Evolutionary conservation across 2,888 invertebrate genomes (phyloP).

Genomic region (Idaea dimidiata): DNA sequence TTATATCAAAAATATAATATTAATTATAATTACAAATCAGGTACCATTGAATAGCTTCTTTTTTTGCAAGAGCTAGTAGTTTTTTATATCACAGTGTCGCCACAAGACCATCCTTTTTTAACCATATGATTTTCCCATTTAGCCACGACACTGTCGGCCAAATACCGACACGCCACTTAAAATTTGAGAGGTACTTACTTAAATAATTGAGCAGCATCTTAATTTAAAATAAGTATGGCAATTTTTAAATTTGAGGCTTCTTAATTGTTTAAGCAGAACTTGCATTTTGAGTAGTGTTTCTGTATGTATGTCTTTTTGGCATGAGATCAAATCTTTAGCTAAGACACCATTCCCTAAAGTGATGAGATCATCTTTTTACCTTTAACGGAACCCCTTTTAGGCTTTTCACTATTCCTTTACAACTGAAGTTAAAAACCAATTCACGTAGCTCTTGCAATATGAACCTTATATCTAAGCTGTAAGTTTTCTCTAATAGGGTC

Average conservation of each 20-base stretch:
- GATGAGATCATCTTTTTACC: background rate
- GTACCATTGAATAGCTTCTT: conserved; percentile 13
- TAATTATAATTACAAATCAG: conserved; percentile 14
- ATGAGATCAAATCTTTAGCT: too few species aligned
- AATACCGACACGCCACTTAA: too few species aligned
- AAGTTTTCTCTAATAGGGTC: conserved; percentile 31
- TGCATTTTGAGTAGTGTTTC: too few species aligned
- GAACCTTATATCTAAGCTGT: conserved; percentile 25
- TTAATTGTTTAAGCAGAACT: background rate
- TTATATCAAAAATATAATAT: conserved; percentile 9
- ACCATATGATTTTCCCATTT: background rate
- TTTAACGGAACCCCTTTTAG: background rate
- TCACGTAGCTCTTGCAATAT: background rate
- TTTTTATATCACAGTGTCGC: background rate
- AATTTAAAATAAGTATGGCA: too few species aligned
- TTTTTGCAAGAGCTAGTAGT: conserved; percentile 1
- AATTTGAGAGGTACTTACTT: too few species aligned
- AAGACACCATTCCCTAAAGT: background rate
- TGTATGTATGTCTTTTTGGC: too few species aligned
- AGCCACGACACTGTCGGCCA: background rate
- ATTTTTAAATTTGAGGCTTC: too few species aligned
- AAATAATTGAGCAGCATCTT: too few species aligned
- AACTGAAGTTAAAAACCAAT: conserved; percentile 5
- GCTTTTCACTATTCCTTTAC: too few species aligned
- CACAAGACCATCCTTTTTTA: background rate